Percentiles rank a stretch among this genome's conserved stretches.
Conservation (phyloP, 2,888 invertebrate genomes). For the Dromius quadrimaculatus region DNA sequence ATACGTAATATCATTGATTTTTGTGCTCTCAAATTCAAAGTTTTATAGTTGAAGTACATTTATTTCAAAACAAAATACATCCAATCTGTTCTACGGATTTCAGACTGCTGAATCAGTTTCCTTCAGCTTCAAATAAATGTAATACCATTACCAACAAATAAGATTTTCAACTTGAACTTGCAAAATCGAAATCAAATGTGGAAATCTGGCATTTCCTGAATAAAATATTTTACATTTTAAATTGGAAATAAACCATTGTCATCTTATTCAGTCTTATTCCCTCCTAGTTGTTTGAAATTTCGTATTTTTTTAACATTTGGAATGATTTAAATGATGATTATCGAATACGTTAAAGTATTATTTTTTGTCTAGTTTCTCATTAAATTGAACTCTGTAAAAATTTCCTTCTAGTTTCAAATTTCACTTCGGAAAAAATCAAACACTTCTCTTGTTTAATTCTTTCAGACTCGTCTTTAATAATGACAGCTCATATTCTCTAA, state of each 20-base stretch:
- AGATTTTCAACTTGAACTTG: constrained; percentile 9
- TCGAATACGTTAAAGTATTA: no score
- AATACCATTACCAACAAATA: constrained; percentile 23
- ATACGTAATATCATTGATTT: background rate
- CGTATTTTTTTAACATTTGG: no score
- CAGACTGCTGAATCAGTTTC: constrained; percentile 10
- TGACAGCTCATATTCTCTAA: no score
- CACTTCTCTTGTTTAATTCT: no score
- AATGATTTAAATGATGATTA: no score
- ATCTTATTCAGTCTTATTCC: no score
- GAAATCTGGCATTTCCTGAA: background rate
- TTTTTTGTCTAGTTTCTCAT: no score
- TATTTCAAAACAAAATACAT: constrained; percentile 29
- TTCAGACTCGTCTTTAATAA: no score
- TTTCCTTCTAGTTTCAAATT: no score
- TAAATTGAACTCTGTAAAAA: no score
- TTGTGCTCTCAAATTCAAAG: background rate
- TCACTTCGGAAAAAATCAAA: no score
- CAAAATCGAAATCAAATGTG: background rate
- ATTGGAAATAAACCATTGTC: background rate
- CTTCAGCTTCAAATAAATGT: constrained; percentile 22
- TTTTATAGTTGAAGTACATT: background rate
- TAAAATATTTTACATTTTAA: background rate
- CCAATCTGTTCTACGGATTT: background rate
- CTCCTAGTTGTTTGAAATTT: no score